Conservation (phyloP, 2,797 vertebrate genomes). For the Leptodactylus fallax region DNA sequence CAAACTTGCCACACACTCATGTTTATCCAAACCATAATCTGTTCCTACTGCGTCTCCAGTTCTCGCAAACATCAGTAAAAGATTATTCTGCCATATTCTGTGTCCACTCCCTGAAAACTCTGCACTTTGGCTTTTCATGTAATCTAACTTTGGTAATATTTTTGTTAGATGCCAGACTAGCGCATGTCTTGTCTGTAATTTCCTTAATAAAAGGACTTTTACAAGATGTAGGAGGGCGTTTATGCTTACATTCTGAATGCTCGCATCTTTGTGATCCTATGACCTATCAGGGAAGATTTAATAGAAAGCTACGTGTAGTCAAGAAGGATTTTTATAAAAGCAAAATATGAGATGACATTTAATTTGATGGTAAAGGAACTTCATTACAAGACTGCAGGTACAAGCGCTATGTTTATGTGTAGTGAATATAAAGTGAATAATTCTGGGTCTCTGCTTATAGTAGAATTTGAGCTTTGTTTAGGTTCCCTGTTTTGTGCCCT, state of each 20-base stretch:
- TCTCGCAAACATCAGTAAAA: not conserved
- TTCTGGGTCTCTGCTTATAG: too few species aligned
- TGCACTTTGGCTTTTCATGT: not conserved
- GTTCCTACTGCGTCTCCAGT: not conserved
- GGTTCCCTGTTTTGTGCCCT: too few species aligned
- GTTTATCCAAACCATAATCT: not conserved
- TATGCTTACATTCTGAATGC: not conserved
- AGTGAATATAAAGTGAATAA: too few species aligned
- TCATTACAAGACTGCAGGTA: too few species aligned
- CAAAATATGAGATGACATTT: not conserved
- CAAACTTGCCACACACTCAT: not conserved
- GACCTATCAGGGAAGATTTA: not conserved
- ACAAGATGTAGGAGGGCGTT: not conserved
- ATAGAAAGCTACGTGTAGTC: not conserved
- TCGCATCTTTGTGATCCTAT: too few species aligned
- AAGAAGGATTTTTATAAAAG: not conserved
- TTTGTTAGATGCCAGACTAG: not conserved
- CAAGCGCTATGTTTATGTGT: too few species aligned
- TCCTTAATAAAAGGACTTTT: not conserved
- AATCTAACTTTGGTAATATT: not conserved
- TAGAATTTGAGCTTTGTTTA: too few species aligned
- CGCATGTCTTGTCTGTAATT: not conserved
- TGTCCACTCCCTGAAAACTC: not conserved
- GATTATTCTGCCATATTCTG: not conserved
- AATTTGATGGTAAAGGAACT: too few species aligned